Base-by-base conservation (phyloP, 2,113 vertebrate species). In the Miniopterus natalensis region DNA sequence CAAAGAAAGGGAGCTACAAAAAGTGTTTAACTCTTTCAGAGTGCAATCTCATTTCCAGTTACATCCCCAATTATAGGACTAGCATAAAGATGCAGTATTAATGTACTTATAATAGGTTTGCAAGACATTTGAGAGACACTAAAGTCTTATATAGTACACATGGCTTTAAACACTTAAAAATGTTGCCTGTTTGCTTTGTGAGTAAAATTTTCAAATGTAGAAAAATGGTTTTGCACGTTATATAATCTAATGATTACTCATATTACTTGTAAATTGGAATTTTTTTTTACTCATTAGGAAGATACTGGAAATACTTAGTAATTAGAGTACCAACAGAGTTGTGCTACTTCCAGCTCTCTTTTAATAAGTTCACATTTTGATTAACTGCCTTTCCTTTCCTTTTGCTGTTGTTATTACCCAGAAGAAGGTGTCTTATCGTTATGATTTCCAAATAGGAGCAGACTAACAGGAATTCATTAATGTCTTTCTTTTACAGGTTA, bases 401-500 rank as follows among this genome's bases (percentile, higher is more conserved):
- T 92, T 87, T 90, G 77, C 17, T 96, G 0, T 53, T 94, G 14
- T 88, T 61, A 84, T 23, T 70, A 63, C n/a, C 21, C 47, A 86
- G 36, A 94, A 96, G 59, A 93, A 93, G 47, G 53, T n/a, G 61
- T 81, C n/a, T 66, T n/a, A 68, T 84, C 6, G 83, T 80, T 94
- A 49, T 40, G 20, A 63, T 75, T 92, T 53, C 25, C 63, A 68
- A 95, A 81, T 31, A 31, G 51, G 51, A 53, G 0, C 13, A 31
- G 89, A 40, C 3, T 8, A 70, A 73, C 25, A 29, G 55, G 71
- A 93, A 95, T 88, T 49, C 65, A 31, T 90, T 96, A 45, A 77
- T 73, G 63, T 92, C 12, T n/a, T 95, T 70, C 42, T 90, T 96
- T 92, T 93, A 17, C 23, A 97, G 89, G 45, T 74, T 95, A 90